A percentile compares a stretch with the other conserved stretches of the same genome.
phyloP scores from a whole-genome alignment of 1,140 invertebrate genomes.

The Stenopsyche tienmushanensis region DNA sequence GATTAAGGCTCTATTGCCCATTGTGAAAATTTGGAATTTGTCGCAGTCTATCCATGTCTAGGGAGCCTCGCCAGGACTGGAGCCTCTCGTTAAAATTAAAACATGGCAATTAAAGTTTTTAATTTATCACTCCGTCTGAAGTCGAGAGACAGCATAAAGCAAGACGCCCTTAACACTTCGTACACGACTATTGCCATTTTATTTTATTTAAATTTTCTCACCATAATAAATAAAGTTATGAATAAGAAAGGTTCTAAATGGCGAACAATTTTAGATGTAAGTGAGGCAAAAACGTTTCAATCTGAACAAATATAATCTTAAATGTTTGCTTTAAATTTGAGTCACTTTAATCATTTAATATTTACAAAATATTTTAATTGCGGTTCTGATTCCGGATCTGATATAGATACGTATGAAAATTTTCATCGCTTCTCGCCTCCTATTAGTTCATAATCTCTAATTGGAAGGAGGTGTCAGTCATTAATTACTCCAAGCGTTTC shows the following conservation, averaged over 20 bases:
- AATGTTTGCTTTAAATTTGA: too few relatives aligned
- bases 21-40: too few relatives aligned
- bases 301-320: neutral
- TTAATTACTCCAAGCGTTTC: conserved; percentile 30
- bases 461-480: conserved; percentile 39
- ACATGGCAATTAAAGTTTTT: conserved; percentile 24
- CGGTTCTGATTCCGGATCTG: neutral
- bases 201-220: too few relatives aligned
- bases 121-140: conserved; percentile 8
- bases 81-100: conserved; percentile 18
- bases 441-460: conserved; percentile 31
- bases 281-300: neutral
- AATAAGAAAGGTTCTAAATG: too few relatives aligned
- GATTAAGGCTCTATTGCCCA: too few relatives aligned
- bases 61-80: conserved; percentile 3
- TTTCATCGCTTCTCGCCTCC: neutral
- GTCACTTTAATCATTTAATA: neutral
- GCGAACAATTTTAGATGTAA: too few relatives aligned
- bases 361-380: neutral
- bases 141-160: too few relatives aligned
- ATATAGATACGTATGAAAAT: neutral
- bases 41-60: too few relatives aligned
- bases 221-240: too few relatives aligned
- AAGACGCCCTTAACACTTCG: too few relatives aligned
- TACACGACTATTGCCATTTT: too few relatives aligned